A percentile compares a stretch with the other conserved stretches of the same genome.
Conservation (phyloP, 2,113 vertebrate species). For the Geothlypis trichas region DNA sequence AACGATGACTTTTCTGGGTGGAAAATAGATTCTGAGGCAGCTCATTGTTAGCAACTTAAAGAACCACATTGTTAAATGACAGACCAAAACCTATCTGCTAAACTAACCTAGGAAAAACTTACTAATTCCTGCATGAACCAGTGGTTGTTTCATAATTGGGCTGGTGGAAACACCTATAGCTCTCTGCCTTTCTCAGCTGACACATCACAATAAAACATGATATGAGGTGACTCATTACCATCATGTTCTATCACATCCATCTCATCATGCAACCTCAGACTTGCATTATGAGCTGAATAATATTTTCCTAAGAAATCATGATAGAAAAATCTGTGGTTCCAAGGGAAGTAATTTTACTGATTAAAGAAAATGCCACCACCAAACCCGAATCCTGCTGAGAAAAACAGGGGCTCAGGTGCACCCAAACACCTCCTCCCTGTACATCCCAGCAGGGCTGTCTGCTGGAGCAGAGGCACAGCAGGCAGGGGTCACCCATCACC, state of each 20-base stretch:
- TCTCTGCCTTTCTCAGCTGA: slow-evolving; percentile 40
- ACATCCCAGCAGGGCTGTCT: neutral
- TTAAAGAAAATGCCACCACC: neutral
- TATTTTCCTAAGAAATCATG: slow-evolving; percentile 39
- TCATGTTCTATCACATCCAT: slow-evolving; percentile 51
- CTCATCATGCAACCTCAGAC: slow-evolving; percentile 7
- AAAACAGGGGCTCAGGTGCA: neutral
- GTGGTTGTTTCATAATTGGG: neutral
- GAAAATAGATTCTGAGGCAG: slow-evolving; percentile 3
- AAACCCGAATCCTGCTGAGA: neutral
- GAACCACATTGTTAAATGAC: neutral
- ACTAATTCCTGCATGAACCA: slow-evolving; percentile 32
- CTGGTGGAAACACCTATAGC: slow-evolving; percentile 36
- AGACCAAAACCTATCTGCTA: slow-evolving; percentile 1
- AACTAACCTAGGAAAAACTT: slow-evolving; percentile 42
- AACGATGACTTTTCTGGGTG: neutral
- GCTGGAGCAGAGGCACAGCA: neutral
- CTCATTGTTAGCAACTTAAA: neutral
- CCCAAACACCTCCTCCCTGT: neutral
- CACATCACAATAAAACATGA: slow-evolving; percentile 54
- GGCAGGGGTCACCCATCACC: neutral
- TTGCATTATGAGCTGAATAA: slow-evolving; percentile 1
- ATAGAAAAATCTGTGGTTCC: slow-evolving; percentile 24
- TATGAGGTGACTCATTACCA: slow-evolving; percentile 21
- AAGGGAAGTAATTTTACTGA: neutral